These are phyloP conservation scores for Perodicticus potto DNA, from an alignment of 2,797 vertebrate species.

Conservation along the genomic window DNA sequence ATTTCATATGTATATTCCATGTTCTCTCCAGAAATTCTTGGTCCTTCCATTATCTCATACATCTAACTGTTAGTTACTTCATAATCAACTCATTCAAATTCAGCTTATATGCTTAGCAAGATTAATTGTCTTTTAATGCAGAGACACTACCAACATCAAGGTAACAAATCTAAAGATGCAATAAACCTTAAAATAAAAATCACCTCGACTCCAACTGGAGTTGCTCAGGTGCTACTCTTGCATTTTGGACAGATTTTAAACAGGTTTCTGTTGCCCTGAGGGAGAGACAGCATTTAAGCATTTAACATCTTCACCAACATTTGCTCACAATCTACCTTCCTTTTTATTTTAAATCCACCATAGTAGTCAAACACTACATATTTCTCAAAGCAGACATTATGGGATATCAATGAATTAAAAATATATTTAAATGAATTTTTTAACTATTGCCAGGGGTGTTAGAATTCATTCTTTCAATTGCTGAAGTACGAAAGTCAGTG, in stretches of 20 bases:
- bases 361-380: slow-evolving; percentile 22
- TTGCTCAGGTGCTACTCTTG: not conserved
- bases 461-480: slow-evolving; percentile 4
- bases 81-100: slow-evolving; percentile 9
- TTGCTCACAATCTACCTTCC: not conserved
- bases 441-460: not conserved
- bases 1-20: not conserved
- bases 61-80: not conserved
- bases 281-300: not conserved
- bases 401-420: not conserved
- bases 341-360: slow-evolving; percentile 44
- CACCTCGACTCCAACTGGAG: not conserved
- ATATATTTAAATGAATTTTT: slow-evolving; percentile 7
- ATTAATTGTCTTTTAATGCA: slow-evolving; percentile 55
- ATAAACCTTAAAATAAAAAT: slow-evolving; percentile 39
- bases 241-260: slow-evolving; percentile 53
- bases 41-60: not conserved
- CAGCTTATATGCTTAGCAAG: not conserved
- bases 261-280: not conserved
- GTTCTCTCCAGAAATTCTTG: not conserved
- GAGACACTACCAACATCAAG: not conserved
- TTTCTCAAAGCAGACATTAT: slow-evolving; percentile 28
- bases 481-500: slow-evolving; percentile 15
- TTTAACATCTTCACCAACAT: slow-evolving; percentile 44
- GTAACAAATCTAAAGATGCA: slow-evolving; percentile 63